Conservation (phyloP, 1,140 invertebrate genomes). For the Polypedilum vanderplanki region DNA sequence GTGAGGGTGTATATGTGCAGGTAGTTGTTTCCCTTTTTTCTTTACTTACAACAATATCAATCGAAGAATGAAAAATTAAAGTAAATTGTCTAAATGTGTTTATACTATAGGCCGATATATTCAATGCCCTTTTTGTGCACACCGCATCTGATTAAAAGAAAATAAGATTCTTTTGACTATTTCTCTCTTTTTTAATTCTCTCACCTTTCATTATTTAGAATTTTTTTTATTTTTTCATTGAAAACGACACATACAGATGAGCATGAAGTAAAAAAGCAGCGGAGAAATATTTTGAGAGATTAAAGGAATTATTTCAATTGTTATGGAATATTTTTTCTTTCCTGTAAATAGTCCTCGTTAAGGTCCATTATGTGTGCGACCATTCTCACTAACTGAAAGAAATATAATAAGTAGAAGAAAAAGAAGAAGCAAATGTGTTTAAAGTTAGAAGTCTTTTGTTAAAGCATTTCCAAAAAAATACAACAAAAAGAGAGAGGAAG, state of each 20-base stretch:
- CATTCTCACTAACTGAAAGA: not conserved
- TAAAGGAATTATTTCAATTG: constrained; percentile 14
- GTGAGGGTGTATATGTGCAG: not conserved
- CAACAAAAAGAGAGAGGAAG: not conserved
- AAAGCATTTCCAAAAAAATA: not conserved
- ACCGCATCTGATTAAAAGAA: constrained; percentile 11
- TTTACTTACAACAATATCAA: too few relatives aligned
- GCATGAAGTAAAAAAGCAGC: not conserved
- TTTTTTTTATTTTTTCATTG: not conserved
- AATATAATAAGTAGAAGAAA: not conserved
- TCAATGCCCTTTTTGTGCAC: not conserved
- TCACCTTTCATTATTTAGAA: not conserved
- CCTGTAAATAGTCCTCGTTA: constrained; percentile 16
- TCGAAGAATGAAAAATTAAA: not conserved
- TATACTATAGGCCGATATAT: not conserved
- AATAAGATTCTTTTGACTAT: constrained; percentile 2
- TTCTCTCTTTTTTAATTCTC: not conserved
- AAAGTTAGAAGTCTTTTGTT: not conserved
- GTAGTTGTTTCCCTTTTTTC: not conserved
- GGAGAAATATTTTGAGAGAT: constrained; percentile 15
- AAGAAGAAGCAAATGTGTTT: constrained; percentile 9
- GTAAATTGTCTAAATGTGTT: not conserved
- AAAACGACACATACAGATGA: not conserved
- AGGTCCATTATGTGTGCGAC: not conserved
- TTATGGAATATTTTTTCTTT: constrained; percentile 4